Percentiles rank a stretch among this genome's conserved stretches.
Evolutionary conservation across 2,888 invertebrate genomes (phyloP).

Genomic region (Diadegma fenestrale): DNA sequence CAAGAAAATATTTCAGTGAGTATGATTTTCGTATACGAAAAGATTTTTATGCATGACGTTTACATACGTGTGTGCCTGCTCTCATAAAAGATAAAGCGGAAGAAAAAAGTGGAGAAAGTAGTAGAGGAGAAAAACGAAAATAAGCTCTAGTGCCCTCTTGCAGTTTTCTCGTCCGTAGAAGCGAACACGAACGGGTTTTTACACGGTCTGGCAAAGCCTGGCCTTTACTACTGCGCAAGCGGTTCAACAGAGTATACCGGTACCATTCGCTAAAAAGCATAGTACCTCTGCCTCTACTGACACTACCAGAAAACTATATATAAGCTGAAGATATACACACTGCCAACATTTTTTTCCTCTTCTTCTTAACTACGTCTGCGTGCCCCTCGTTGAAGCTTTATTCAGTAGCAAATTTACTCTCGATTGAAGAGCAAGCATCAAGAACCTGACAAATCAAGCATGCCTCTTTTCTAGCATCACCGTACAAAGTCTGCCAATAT

Average conservation of each 20-base stretch:
- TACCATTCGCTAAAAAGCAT: conserved; percentile 33
- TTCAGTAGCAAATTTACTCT: conserved; percentile 53
- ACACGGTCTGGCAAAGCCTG: conserved; percentile 58
- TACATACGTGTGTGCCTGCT: background rate
- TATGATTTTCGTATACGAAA: conserved; percentile 27
- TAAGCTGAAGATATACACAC: background rate
- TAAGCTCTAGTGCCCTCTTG: conserved; percentile 21
- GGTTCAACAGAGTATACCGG: conserved; percentile 21
- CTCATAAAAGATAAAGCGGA: conserved; percentile 9
- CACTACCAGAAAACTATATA: background rate
- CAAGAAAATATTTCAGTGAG: conserved; percentile 54
- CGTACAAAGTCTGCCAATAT: conserved; percentile 20
- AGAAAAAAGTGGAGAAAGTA: conserved; percentile 17
- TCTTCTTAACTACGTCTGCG: background rate
- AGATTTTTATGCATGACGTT: conserved; percentile 40
- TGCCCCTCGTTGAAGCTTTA: conserved; percentile 46
- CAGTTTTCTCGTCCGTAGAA: conserved; percentile 39
- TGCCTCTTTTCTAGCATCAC: conserved; percentile 30
- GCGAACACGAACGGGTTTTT: conserved; percentile 57
- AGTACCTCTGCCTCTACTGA: conserved; percentile 19
- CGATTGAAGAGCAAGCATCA: conserved; percentile 54
- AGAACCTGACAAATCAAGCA: conserved; percentile 57
- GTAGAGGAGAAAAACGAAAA: background rate
- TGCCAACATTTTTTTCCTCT: conserved; percentile 10
- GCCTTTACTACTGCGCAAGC: conserved; percentile 61